A percentile compares a stretch with the other conserved stretches of the same genome.
phyloP scores from a whole-genome alignment of 2,888 invertebrate genomes.

The Eupeodes luniger region DNA sequence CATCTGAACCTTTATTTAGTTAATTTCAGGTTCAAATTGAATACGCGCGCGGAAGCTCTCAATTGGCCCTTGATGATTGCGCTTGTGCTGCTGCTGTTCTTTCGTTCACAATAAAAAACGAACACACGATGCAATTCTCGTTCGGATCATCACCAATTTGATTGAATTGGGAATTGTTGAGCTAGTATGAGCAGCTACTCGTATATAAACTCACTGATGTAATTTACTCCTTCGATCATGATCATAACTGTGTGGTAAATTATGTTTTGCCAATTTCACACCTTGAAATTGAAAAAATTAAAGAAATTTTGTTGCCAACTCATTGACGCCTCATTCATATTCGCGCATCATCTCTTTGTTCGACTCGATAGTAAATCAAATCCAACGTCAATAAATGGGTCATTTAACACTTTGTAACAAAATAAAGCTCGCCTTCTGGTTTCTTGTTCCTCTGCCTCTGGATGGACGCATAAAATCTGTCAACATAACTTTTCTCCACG shows the following conservation, averaged over 20 bases:
- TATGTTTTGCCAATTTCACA: constrained; percentile 74
- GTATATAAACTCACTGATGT: constrained; percentile 26
- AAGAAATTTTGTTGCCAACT: not conserved
- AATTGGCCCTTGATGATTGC: constrained; percentile 39
- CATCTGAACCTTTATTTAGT: constrained; percentile 66
- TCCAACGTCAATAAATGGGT: constrained; percentile 44
- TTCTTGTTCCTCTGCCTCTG: not conserved
- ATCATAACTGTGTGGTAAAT: constrained; percentile 71
- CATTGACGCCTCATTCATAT: not conserved
- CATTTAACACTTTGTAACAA: constrained; percentile 73
- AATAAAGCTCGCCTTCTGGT: constrained; percentile 52
- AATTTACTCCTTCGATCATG: constrained; percentile 62
- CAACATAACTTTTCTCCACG: constrained; percentile 42
- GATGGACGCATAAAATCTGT: constrained; percentile 55
- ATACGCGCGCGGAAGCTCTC: constrained; percentile 67
- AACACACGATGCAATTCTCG: constrained; percentile 6
- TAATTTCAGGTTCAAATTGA: constrained; percentile 67
- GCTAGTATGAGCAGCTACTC: constrained; percentile 15
- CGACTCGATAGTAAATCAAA: constrained; percentile 57
- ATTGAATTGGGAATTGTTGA: constrained; percentile 57
- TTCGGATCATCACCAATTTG: constrained; percentile 49
- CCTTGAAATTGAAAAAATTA: constrained; percentile 50
- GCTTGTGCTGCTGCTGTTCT: not conserved
- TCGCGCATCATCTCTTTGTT: not conserved
- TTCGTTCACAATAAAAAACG: not conserved